Conservation (phyloP, 2,888 invertebrate genomes). For the Tipula helvola region DNA sequence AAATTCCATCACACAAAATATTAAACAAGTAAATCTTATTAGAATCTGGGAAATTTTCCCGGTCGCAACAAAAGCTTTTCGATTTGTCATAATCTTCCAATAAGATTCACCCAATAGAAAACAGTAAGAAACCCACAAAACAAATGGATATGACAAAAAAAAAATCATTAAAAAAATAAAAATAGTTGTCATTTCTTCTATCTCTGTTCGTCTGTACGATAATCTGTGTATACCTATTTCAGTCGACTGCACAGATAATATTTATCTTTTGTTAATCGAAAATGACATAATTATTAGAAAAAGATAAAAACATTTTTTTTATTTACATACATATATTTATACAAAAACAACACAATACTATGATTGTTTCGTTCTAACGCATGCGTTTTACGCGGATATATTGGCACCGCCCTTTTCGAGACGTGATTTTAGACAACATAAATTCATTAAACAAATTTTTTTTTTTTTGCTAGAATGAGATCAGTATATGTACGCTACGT, state of each 20-base stretch:
- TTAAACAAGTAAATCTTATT: background rate
- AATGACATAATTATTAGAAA: background rate
- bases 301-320: background rate
- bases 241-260: background rate
- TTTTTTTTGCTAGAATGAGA: background rate
- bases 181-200: background rate
- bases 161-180: background rate
- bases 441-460: background rate
- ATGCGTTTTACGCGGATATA: background rate
- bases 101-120: conserved; percentile 4
- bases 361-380: background rate
- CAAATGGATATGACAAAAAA: background rate
- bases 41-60: background rate
- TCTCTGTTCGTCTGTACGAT: background rate
- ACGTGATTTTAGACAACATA: background rate
- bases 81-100: conserved; percentile 4
- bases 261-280: background rate
- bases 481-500: background rate
- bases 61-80: background rate
- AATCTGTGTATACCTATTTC: background rate
- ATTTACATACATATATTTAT: background rate
- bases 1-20: background rate
- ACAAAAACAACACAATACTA: background rate
- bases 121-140: background rate
- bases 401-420: background rate